Base-by-base conservation (phyloP, 2,797 vertebrate genomes). In the Halcyon smyrnensis region DNA sequence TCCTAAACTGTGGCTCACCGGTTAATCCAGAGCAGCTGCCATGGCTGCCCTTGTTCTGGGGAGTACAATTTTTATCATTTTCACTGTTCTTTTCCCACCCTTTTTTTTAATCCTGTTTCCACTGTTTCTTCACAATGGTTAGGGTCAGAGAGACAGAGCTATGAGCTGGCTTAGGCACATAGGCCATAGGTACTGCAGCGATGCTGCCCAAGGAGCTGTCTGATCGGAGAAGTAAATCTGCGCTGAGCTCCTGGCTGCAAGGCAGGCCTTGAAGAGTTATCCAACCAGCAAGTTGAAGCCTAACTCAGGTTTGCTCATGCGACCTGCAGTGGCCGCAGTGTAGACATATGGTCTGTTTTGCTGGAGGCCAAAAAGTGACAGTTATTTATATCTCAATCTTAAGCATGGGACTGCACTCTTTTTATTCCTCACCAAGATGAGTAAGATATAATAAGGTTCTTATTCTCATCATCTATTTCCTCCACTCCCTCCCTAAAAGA, bases 371-470 rank as follows among this genome's bases (percentile, higher is more conserved):
- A 89, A 81, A 68, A 73, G 18, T 1, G 0, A 62, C 70, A 80
- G 59, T 75, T 95, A 81, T 82, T 95, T 95, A 46, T 76, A 79
- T 28, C 50, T 91, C 67, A 9, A 21, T 36, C 60, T 84, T 53
- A 51, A 83, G 19, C 39, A 53, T 39, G 36, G 46, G 23, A 53
- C 36, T 9, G 3, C n/a, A 64, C 39, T 81, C 36, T 43, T 27
- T 53, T 53, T 51, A 19, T 74, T 75, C 41, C 59, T 95, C 62
- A 62, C 32, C 20, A 41, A 79, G 63, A 59, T 13, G 6, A 63
- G 6, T 43, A 59, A 74, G 57, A 59, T 5, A 1, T 30, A 82
- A 11, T 27, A 34, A 84, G 5, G 24, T 6, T 89, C 21, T 60
- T 78, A 36, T 25, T 83, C 8, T 76, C 21, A 34, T 39, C 18